Conservation (phyloP, 2,797 vertebrate species). For the Sebastes iracundus region DNA sequence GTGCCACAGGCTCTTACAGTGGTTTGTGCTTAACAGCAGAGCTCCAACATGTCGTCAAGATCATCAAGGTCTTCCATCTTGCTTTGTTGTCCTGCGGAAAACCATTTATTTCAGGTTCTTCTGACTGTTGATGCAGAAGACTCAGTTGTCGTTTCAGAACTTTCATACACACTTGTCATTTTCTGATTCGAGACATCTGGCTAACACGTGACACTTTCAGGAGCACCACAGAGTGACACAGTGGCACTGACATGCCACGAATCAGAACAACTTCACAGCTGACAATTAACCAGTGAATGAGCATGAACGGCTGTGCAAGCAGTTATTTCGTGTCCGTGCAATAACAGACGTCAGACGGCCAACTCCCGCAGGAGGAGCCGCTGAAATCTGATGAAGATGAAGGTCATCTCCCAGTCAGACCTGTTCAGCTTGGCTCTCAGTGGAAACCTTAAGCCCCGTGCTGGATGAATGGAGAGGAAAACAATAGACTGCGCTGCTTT, state of each 20-base stretch:
- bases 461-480: constrained; percentile 31
- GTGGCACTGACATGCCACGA: background rate
- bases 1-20: background rate
- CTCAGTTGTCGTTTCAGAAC: background rate
- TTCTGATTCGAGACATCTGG: background rate
- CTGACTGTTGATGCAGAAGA: background rate
- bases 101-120: background rate
- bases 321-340: background rate
- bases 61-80: background rate
- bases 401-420: constrained; percentile 60
- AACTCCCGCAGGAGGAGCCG: constrained; percentile 43
- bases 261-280: background rate
- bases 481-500: constrained; percentile 23
- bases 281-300: background rate
- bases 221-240: background rate
- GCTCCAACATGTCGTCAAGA: background rate
- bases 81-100: background rate
- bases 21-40: background rate
- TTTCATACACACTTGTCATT: background rate
- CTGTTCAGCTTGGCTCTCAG: constrained; percentile 45
- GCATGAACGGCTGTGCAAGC: constrained; percentile 5
- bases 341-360: constrained; percentile 26
- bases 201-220: background rate
- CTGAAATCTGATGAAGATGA: constrained; percentile 56
- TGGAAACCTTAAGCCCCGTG: constrained; percentile 20